Evolutionary conservation across 2,797 vertebrate genomes (phyloP), one percentile per base, ranked within the genome.

Genomic region (Iguana delicatissima): DNA sequence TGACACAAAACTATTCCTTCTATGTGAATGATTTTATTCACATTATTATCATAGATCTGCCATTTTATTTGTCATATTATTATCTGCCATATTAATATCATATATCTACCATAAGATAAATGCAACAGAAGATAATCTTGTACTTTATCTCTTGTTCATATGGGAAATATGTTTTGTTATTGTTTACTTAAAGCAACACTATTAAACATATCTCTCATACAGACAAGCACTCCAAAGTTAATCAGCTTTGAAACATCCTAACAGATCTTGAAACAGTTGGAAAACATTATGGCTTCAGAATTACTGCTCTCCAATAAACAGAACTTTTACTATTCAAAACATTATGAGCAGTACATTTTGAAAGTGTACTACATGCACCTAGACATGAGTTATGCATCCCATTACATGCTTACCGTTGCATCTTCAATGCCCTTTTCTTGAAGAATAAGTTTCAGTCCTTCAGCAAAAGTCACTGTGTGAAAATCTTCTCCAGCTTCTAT

Each of bases 381-480:
- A 20, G 55, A 80, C 52, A 80, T 10, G 24, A 79, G 16, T 26
- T 46, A 22, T 13, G 4, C 67, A 69, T 42, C 12, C 46, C 73
- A 32, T 42, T 24, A 55, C 7, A 83, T 77, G 97, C 98, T 96
- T 97, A 99, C 98, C 57, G 0, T 80, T 24, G 98, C 97, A 90
- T 98, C 95, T 96, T 98, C 96, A 69, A 98, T 91, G 6, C 96
- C 95, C 87, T 97, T 98, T 91, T 87, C 80, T 85, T 93, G 85
- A 57, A 99, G 86, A 42, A 22, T 67, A 50, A 99, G 96, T 93
- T 57, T 84, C 85, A 99, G 93, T 29, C 97, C 97, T 90, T 97
- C 97, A 2, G 93, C 86, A 2, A 97, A 98, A 8, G 10, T 93
- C 84, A 95, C n/a, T 59, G 35, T 87, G 2, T 91, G 88, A 84